Base-by-base conservation (phyloP, 2,797 vertebrate species). In the Alfaro cultratus region DNA sequence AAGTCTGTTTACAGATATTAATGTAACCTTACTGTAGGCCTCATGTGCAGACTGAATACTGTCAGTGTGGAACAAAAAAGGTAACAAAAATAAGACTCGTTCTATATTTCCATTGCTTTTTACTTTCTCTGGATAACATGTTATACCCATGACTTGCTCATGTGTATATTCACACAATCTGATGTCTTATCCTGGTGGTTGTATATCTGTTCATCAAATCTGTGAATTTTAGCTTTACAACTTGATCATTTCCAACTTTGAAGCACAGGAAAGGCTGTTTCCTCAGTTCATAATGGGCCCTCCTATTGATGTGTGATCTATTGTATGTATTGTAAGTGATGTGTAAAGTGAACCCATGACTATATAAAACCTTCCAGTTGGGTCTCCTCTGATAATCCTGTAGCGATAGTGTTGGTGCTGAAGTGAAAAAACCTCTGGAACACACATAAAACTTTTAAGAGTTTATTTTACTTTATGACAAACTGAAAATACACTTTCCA, bases 51-150 rank as follows among this genome's bases (percentile, higher is more conserved):
- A 81, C 46, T 64, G 85, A 77, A 86, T 43, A 72, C 79, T 78
- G 41, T 15, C 12, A 2, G 39, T 39, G 18, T 68, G 67, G 34
- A 76, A 47, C 46, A 72, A 74, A 23, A 73, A 74, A 6, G 67
- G 26, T 6, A 12, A 67, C 55, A 55, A 53, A 74, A 13, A n/a
- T 18, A 21, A 75, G 34, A 70, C 57, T 74, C 2, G 29, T 64
- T 47, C 7, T 18, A 49, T 74, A 70, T 88, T 73, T 93, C 64
- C 87, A 90, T 92, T n/a, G 81, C 80, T 26, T 39, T 70, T 15
- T 75, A 5, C 89, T 93, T 5, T 95, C 93, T 46, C 53, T 45
- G 91, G 93, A 79, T 94, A 95, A 95, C 47, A 16, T 8, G n/a
- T 43, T 4, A 70, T 57, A 53, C 75, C 3, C 41, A 72, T 49